Conservation (phyloP, 2,888 invertebrate genomes). For the Arrhopalites spinosus region DNA sequence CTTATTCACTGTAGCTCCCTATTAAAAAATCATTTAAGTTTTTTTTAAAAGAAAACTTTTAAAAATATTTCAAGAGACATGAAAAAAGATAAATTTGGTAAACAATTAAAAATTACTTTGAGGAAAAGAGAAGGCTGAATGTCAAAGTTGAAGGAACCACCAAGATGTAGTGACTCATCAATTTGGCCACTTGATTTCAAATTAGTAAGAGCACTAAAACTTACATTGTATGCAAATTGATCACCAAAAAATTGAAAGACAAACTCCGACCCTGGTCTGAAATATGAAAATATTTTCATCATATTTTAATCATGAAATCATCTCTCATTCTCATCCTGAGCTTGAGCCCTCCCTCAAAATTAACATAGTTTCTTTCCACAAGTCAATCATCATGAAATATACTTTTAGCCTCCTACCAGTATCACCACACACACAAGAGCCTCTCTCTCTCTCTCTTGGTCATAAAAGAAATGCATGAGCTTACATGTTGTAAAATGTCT, state of each 20-base stretch:
- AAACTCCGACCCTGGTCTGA: conserved; percentile 32
- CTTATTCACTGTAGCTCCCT: conserved; percentile 28
- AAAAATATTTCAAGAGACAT: too few species aligned
- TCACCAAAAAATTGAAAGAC: conserved; percentile 37
- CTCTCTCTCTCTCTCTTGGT: background rate
- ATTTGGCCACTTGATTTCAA: conserved; percentile 21
- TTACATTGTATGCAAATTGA: conserved; percentile 23
- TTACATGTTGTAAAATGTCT: background rate
- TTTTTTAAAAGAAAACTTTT: too few species aligned
- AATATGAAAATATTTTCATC: conserved; percentile 4
- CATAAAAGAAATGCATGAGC: background rate
- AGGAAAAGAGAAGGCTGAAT: conserved; percentile 22
- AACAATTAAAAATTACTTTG: conserved; percentile 19
- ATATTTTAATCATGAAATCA: background rate
- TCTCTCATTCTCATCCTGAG: background rate
- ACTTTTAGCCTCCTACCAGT: too few species aligned
- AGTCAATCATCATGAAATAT: conserved; percentile 24
- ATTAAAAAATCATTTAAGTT: too few species aligned
- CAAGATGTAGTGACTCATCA: conserved; percentile 19
- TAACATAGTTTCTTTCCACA: conserved; percentile 8
- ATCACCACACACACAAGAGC: background rate
- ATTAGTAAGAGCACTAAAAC: conserved; percentile 29
- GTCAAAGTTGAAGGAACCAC: conserved; percentile 28
- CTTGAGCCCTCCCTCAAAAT: background rate
- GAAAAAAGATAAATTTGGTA: background rate